Percentiles rank a stretch among this genome's conserved stretches.
Evolutionary conservation across 2,113 vertebrate genomes (phyloP).

Genomic region (Formicarius rufipectus): DNA sequence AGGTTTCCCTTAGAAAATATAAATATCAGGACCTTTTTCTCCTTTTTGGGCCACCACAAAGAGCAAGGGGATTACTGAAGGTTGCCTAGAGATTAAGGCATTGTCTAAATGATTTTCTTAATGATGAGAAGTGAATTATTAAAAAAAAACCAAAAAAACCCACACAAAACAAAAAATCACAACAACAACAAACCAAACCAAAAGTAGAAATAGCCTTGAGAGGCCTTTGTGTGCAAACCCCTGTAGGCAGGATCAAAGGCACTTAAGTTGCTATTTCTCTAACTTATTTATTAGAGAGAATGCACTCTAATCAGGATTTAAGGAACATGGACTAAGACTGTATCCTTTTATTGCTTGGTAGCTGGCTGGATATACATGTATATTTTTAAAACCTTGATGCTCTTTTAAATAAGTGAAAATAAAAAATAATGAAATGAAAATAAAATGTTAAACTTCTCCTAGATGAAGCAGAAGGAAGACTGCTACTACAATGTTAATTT

Average conservation of each 20-base stretch:
- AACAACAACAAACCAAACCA: too few species aligned
- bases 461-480: not conserved
- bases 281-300: not conserved
- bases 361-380: not conserved
- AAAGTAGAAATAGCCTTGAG: not conserved
- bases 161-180: not conserved
- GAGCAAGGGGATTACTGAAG: not conserved
- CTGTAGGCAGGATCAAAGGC: not conserved
- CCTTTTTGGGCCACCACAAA: not conserved
- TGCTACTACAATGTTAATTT: not conserved
- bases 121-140: not conserved
- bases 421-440: not conserved
- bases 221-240: not conserved
- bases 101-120: not conserved
- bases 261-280: not conserved
- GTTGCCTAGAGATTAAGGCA: constrained; percentile 1
- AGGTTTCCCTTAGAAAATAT: not conserved
- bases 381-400: not conserved
- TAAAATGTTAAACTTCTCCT: not conserved
- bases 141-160: not conserved
- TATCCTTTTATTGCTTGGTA: not conserved
- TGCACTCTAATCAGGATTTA: not conserved
- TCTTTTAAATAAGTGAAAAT: not conserved
- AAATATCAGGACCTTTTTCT: not conserved
- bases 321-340: not conserved